Percentiles rank a stretch among this genome's conserved stretches.
Evolutionary conservation across 2,797 vertebrate species (phyloP).

Genomic region (Tympanoctomys barrerae): DNA sequence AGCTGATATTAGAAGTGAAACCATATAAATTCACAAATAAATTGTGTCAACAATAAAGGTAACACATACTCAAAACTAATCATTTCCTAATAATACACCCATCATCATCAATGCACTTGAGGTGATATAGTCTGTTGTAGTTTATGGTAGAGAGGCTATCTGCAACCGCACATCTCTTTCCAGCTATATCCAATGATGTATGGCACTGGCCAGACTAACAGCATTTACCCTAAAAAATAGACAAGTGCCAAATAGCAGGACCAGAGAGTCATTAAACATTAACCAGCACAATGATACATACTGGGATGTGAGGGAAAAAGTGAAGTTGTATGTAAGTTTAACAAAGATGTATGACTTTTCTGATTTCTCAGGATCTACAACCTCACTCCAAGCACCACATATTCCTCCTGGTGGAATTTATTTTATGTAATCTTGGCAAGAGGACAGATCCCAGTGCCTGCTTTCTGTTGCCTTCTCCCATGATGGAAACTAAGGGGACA

Average conservation of each 20-base stretch:
- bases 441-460: neutral
- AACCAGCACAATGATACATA: neutral
- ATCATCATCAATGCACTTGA: neutral
- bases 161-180: neutral
- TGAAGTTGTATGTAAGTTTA: neutral
- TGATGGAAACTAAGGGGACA: constrained; percentile 26
- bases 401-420: neutral
- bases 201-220: neutral
- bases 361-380: constrained; percentile 9
- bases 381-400: constrained; percentile 5
- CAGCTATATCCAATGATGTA: neutral
- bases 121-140: neutral
- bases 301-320: neutral
- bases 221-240: neutral
- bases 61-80: neutral
- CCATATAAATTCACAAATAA: constrained; percentile 26
- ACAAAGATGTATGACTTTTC: constrained; percentile 23
- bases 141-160: neutral
- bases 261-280: too few species aligned
- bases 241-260: neutral
- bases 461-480: neutral
- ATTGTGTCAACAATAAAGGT: neutral
- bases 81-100: neutral
- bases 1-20: constrained; percentile 38
- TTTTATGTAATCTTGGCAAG: constrained; percentile 48